Conservation (phyloP, 2,888 invertebrate species). For the Andrena bicolor region DNA sequence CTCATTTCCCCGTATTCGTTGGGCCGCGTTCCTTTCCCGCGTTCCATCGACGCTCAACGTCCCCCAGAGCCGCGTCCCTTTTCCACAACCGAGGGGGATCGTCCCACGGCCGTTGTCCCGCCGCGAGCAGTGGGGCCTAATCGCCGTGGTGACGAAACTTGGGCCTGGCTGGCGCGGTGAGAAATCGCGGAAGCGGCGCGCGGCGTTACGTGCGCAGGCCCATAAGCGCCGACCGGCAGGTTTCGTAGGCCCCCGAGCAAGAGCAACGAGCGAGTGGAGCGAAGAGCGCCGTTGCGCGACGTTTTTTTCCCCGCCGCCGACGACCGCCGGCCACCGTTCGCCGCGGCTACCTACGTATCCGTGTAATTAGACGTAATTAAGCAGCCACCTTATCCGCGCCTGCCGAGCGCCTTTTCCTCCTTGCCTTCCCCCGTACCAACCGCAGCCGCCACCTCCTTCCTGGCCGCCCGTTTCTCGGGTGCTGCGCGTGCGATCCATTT, state of each 20-base stretch:
- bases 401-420: constrained; percentile 50
- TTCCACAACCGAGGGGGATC: constrained; percentile 11
- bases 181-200: constrained; percentile 51
- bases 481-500: constrained; percentile 49
- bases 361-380: constrained; percentile 82
- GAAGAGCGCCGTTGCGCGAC: constrained; percentile 59
- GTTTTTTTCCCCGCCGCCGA: constrained; percentile 34
- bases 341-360: constrained; percentile 53
- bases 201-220: constrained; percentile 38
- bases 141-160: constrained; percentile 46
- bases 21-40: constrained; percentile 1
- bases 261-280: constrained; percentile 60
- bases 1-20: neutral
- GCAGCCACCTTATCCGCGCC: constrained; percentile 78
- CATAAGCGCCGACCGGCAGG: constrained; percentile 32
- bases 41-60: constrained; percentile 17
- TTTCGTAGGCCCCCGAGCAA: constrained; percentile 44
- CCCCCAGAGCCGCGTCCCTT: constrained; percentile 12
- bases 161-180: constrained; percentile 26
- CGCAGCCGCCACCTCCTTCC: neutral
- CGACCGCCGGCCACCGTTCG: constrained; percentile 41
- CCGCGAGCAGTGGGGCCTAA: constrained; percentile 19
- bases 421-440: constrained; percentile 2
- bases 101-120: constrained; percentile 20
- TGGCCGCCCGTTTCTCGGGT: neutral